Evolutionary conservation across 23 tunicate genomes (phyloP).

Genomic region (Botrylloides violaceus): DNA sequence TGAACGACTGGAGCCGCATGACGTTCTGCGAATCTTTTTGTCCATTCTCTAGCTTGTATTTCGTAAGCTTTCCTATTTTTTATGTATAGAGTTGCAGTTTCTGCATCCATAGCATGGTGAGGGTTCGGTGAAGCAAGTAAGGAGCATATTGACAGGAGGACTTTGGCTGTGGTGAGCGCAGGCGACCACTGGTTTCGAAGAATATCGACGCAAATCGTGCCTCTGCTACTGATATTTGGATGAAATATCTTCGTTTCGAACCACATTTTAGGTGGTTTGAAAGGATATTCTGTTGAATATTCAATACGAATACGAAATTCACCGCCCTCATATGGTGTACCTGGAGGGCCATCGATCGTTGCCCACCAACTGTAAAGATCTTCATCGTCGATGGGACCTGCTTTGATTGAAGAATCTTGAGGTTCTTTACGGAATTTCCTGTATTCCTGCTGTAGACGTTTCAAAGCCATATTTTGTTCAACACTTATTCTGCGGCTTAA

Average conservation of each 20-base stretch:
- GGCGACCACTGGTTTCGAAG: slow-evolving; percentile 37
- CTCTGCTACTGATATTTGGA: slow-evolving; percentile 29
- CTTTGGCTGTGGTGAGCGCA: slow-evolving; percentile 25
- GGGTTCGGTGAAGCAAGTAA: slow-evolving; percentile 31
- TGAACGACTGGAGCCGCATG: too few relatives aligned
- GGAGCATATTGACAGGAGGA: slow-evolving; percentile 24
- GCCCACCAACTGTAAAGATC: slow-evolving; percentile 33
- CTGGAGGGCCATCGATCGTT: slow-evolving; percentile 20
- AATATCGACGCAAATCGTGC: slow-evolving; percentile 33
- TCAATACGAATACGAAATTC: slow-evolving; percentile 3
- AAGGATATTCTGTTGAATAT: slow-evolving; percentile 40
- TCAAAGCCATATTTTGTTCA: slow-evolving; percentile 1
- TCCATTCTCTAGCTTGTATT: slow-evolving; percentile 16
- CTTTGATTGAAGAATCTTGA: not conserved
- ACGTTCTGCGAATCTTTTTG: slow-evolving; percentile 29
- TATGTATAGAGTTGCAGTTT: slow-evolving; percentile 21
- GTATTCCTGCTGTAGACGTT: not conserved
- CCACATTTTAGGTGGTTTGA: slow-evolving; percentile 30
- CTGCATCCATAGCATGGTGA: slow-evolving; percentile 21
- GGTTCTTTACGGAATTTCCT: not conserved
- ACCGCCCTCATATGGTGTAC: slow-evolving; percentile 29
- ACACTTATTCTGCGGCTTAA: too few relatives aligned
- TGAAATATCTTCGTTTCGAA: slow-evolving; percentile 32
- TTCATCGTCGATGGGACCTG: slow-evolving; percentile 12
- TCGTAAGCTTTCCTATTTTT: slow-evolving; percentile 5